These are phyloP conservation scores for Epizoanthus scotinus DNA, from an alignment of 92 coral and sea anemone genomes.

Conservation along the genomic window DNA sequence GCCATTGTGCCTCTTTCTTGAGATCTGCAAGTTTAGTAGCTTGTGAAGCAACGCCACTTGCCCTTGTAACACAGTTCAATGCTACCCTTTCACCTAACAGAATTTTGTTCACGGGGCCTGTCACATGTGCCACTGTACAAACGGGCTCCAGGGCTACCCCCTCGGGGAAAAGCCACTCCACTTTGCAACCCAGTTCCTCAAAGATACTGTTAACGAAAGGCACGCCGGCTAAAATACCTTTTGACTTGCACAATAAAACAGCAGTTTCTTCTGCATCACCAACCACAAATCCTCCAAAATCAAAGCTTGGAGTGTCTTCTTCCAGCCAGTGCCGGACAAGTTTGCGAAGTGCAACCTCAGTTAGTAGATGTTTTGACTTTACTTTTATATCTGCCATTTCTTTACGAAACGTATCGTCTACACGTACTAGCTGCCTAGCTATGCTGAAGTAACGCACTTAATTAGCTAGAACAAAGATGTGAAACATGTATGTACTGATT, in stretches of 20 bases:
- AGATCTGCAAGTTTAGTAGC: slow-evolving; percentile 71
- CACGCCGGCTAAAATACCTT: slow-evolving; percentile 91
- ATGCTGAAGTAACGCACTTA: not conserved
- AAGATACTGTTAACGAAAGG: slow-evolving; percentile 96
- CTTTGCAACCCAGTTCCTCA: slow-evolving; percentile 88
- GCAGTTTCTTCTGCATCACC: slow-evolving; percentile 88
- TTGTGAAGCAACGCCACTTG: slow-evolving; percentile 92
- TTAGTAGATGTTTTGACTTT: slow-evolving; percentile 48
- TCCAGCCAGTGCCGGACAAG: slow-evolving; percentile 80
- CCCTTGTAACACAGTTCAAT: slow-evolving; percentile 87
- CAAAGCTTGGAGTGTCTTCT: slow-evolving; percentile 94
- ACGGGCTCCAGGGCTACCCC: slow-evolving; percentile 73
- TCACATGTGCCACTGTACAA: slow-evolving; percentile 80
- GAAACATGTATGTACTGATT: too few species aligned
- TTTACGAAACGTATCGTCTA: not conserved
- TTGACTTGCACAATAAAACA: slow-evolving; percentile 86
- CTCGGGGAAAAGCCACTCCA: slow-evolving; percentile 82
- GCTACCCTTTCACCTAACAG: slow-evolving; percentile 93
- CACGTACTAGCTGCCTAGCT: not conserved
- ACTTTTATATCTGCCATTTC: slow-evolving; percentile 24
- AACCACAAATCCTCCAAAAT: slow-evolving; percentile 91
- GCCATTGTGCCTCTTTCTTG: slow-evolving; percentile 71
- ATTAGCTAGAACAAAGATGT: too few species aligned
- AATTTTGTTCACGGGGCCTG: slow-evolving; percentile 87
- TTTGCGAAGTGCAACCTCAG: slow-evolving; percentile 54